phyloP scores from a whole-genome alignment of 2,113 vertebrate genomes.

The Corythornis vintsioides region DNA sequence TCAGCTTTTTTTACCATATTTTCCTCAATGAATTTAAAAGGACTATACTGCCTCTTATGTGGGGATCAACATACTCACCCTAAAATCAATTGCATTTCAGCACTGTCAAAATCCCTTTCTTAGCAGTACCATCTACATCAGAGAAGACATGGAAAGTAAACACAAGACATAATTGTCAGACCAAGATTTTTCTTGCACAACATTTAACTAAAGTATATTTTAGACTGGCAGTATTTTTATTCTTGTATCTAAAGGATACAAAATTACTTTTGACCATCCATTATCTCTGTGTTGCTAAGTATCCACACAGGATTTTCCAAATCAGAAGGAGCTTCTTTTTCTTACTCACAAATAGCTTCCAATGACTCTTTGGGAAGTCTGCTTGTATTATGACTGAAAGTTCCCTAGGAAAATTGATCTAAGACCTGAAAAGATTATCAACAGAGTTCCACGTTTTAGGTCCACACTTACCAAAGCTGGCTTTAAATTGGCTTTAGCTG shows the following conservation, averaged over 20 bases:
- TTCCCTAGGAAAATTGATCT: neutral
- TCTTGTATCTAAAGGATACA: neutral
- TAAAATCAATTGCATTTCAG: neutral
- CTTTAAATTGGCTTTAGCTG: neutral
- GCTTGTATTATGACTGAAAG: neutral
- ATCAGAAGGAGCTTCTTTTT: neutral
- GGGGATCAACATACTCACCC: neutral
- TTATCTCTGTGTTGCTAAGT: neutral
- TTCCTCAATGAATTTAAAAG: neutral
- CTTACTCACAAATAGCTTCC: neutral
- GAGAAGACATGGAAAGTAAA: accelerated
- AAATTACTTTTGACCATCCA: neutral
- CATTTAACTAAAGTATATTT: neutral
- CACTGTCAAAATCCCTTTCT: neutral
- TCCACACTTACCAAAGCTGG: neutral
- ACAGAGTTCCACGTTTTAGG: neutral
- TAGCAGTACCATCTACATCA: neutral
- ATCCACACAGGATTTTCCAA: neutral
- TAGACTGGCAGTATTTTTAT: neutral
- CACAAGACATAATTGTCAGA: neutral
- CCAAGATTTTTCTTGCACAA: neutral
- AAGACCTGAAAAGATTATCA: neutral
- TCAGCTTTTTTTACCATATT: neutral
- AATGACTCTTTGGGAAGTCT: neutral
- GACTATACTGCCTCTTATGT: neutral